Evolutionary conservation across 2,113 vertebrate species (phyloP).

Genomic region (Willisornis vidua): DNA sequence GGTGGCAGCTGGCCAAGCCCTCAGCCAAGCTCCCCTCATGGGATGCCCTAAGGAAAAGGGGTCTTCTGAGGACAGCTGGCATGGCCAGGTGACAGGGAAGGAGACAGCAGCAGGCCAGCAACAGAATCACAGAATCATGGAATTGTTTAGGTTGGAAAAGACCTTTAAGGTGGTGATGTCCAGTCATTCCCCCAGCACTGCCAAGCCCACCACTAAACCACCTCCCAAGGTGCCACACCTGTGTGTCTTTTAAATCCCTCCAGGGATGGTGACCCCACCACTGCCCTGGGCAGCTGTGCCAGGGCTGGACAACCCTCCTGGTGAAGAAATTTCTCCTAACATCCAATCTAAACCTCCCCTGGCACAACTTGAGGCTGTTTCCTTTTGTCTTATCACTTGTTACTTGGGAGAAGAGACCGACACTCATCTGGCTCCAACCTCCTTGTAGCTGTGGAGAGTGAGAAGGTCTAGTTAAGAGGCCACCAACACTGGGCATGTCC

Average conservation of each 20-base stretch:
- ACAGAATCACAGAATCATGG: neutral
- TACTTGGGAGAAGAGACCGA: neutral
- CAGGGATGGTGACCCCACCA: neutral
- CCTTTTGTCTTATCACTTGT: neutral
- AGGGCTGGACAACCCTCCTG: neutral
- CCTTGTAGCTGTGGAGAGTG: neutral
- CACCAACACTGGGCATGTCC: neutral
- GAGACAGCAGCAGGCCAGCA: neutral
- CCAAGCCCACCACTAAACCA: neutral
- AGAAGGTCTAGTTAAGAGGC: neutral
- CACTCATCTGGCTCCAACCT: neutral
- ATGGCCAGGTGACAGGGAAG: fast-evolving
- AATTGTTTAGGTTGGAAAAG: neutral
- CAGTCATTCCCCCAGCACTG: fast-evolving
- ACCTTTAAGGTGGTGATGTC: neutral
- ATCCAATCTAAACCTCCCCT: neutral
- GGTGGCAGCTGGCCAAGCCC: neutral
- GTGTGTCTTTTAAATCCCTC: neutral
- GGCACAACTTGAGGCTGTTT: neutral
- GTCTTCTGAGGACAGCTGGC: neutral
- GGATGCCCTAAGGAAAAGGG: neutral
- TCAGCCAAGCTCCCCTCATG: neutral
- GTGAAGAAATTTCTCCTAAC: neutral
- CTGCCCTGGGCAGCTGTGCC: neutral
- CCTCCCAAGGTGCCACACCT: neutral